Percentiles rank a stretch among this genome's conserved stretches.
These are phyloP conservation scores for Buceros bicornis DNA, from an alignment of 2,797 vertebrate genomes.

Conservation along the genomic window DNA sequence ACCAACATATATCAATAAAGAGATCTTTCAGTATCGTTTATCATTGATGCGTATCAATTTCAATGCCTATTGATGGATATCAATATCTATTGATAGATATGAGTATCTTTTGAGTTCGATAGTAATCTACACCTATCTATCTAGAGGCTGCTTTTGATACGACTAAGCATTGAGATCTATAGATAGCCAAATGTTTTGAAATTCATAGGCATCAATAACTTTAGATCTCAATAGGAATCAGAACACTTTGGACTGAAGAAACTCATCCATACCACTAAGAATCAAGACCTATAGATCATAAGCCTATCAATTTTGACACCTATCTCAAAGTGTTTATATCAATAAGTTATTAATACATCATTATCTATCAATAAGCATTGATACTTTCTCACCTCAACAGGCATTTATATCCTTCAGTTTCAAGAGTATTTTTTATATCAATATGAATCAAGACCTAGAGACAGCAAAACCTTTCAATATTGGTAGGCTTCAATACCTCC, in stretches of 20 bases:
- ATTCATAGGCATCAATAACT: not conserved
- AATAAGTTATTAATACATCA: not conserved
- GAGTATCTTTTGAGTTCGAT: not conserved
- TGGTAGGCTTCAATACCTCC: not conserved
- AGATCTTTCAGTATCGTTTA: not conserved
- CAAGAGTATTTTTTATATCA: not conserved
- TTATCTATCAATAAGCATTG: not conserved
- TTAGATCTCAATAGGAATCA: not conserved
- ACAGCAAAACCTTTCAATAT: not conserved
- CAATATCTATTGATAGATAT: not conserved
- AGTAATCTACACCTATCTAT: fast-evolving
- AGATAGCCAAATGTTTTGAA: not conserved
- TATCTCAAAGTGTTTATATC: not conserved
- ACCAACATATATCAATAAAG: not conserved
- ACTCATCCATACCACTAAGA: not conserved
- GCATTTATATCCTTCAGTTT: not conserved
- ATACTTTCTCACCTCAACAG: not conserved
- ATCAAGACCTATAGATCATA: not conserved
- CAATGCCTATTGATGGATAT: not conserved
- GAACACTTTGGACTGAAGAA: not conserved
- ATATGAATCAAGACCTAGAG: not conserved
- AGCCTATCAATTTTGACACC: not conserved
- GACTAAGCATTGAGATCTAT: not conserved
- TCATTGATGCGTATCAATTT: not conserved
- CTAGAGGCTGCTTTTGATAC: not conserved